phyloP scores from a whole-genome alignment of 37 sponge, comb jelly and placozoan genomes.

The Hexactinellida sp. region DNA sequence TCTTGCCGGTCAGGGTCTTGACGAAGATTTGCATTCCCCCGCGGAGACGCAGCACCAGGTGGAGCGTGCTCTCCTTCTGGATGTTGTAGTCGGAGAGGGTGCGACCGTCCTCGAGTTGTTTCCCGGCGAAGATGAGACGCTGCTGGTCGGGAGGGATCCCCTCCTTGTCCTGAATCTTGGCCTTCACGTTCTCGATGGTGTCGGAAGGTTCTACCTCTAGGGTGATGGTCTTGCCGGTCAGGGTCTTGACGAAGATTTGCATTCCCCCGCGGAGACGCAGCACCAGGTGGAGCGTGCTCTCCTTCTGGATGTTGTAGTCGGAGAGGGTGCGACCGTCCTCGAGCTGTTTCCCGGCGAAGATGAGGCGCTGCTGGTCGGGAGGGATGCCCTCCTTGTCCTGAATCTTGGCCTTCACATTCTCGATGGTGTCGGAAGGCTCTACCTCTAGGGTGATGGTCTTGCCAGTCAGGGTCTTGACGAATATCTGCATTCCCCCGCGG shows the following conservation, averaged over 20 bases:
- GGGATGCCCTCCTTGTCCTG: neutral
- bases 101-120: neutral
- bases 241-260: neutral
- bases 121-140: neutral
- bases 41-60: neutral
- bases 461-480: neutral
- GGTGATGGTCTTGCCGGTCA: neutral
- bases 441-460: neutral
- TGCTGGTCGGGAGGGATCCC: neutral
- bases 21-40: neutral
- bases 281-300: neutral
- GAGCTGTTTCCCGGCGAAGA: neutral
- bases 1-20: neutral
- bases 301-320: slow-evolving; percentile 12
- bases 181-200: neutral
- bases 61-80: neutral
- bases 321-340: neutral
- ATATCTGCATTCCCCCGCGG: neutral
- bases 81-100: neutral
- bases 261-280: neutral
- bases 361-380: neutral
- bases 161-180: neutral
- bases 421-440: neutral
- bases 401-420: neutral
- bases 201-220: neutral